phyloP scores from a whole-genome alignment of 2,888 invertebrate genomes.

The Orthonevra nobilis region DNA sequence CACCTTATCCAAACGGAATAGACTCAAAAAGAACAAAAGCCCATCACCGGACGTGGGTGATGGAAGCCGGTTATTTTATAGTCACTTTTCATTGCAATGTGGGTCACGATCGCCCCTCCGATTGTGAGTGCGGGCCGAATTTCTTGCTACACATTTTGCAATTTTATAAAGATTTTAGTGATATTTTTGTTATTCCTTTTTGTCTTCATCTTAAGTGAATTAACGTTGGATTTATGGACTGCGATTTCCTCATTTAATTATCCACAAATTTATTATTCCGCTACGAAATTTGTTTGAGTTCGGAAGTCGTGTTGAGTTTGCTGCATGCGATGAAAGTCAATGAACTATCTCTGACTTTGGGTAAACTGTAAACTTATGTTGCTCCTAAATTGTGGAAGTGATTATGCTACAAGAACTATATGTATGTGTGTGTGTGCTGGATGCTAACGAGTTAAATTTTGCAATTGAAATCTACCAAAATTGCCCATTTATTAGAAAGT shows the following conservation, averaged over 20 bases:
- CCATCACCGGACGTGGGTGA: constrained; percentile 49
- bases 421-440: too few species aligned
- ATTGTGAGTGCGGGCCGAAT: background rate
- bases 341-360: background rate
- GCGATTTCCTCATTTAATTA: constrained; percentile 30
- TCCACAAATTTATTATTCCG: constrained; percentile 19
- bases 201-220: background rate
- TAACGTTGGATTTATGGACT: constrained; percentile 26
- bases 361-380: too few species aligned
- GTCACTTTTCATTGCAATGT: constrained; percentile 40
- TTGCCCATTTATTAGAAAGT: too few species aligned
- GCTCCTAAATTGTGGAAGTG: too few species aligned
- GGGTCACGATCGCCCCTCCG: constrained; percentile 20
- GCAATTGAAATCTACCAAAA: too few species aligned
- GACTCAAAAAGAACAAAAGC: constrained; percentile 12
- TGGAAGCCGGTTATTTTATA: constrained; percentile 23
- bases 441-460: too few species aligned
- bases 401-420: too few species aligned
- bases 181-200: constrained; percentile 1
- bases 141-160: constrained; percentile 26
- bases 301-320: background rate
- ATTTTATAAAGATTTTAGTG: constrained; percentile 43
- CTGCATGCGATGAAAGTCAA: constrained; percentile 5
- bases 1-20: constrained; percentile 21
- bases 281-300: constrained; percentile 5